Base-by-base conservation (phyloP, 2,888 invertebrate species). In the Caenorhabditis sp. region DNA sequence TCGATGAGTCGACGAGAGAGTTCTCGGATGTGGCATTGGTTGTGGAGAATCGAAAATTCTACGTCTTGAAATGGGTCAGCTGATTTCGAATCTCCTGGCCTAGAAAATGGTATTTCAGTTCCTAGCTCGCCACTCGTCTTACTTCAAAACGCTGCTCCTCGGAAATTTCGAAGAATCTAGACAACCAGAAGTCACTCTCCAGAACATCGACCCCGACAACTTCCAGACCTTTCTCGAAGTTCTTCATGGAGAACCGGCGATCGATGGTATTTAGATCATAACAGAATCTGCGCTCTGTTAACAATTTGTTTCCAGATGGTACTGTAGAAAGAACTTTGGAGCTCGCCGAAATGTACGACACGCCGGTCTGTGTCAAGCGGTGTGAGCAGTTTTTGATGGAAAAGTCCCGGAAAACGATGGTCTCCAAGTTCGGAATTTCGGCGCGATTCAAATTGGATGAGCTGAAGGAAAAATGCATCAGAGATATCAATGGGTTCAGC, bases 21-120 rank as follows among this genome's bases (percentile, higher is more conserved):
- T 59, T 61, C 16, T 38, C 61, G 3, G 61, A 61, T 61, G 16
- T 61, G 2, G 41, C 41, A 3, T 24, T 61, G 22, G 16, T 61
- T 24, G 61, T 41, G 12, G 22, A 59, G 16, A 22, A 59, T n/a
- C 6, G 24, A 8, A 61, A 61, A 10, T 61, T 61, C 24, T 22
- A 41, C 14, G 1, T 38, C 0, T 54, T 12, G 26, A 54, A 54
- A 26, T 12, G 10, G 51, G 51, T 54, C 2, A 19, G 49, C 19
- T 7, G 47, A 31, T 7, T 14, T n/a, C 16, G 2, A 7, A 1
- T 8, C 5, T n/a, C 5, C 0, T n/a, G 16, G n/a, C 10, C 14
- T n/a, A 22, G 2, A 22, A 8, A 19, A 2, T 0, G 2, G 6
- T 19, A 10, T 51, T 51, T 51, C 49, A 51, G 49, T 44, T 44